Conservation (phyloP, 2,888 invertebrate genomes). For the Cepaea hortensis region DNA sequence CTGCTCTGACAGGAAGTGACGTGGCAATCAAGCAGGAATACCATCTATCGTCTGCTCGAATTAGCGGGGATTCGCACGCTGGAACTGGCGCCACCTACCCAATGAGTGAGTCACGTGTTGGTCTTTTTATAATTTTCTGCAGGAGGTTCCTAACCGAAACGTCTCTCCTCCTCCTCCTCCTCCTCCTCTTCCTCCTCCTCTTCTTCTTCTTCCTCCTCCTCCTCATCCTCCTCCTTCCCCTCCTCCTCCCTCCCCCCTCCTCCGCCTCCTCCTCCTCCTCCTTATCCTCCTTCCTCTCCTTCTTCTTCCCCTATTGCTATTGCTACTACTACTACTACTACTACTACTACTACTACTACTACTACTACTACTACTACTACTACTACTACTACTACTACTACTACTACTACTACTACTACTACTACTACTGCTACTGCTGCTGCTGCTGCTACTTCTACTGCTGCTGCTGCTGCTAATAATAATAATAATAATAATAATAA, state of each 20-base stretch:
- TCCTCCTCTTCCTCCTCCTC: too few relatives aligned
- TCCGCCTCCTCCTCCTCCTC: background rate
- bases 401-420: background rate
- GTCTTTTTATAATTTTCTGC: too few relatives aligned
- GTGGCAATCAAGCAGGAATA: constrained; percentile 38
- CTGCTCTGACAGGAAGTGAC: constrained; percentile 22
- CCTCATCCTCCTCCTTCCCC: too few relatives aligned
- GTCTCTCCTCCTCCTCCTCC: too few relatives aligned
- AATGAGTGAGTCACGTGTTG: constrained; percentile 23
- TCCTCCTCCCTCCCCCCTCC: background rate
- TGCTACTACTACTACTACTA: background rate
- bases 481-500: too few relatives aligned
- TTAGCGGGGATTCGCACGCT: constrained; percentile 22
- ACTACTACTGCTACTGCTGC: background rate
- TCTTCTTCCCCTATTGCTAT: background rate
- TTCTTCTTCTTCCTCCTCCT: too few relatives aligned
- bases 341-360: background rate
- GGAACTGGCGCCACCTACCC: constrained; percentile 38
- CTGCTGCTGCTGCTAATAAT: background rate
- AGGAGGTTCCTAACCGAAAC: too few relatives aligned
- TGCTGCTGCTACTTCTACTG: background rate
- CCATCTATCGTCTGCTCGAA: constrained; percentile 28
- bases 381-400: background rate
- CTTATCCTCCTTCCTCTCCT: background rate
- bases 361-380: background rate